Evolutionary conservation across 2,797 vertebrate species (phyloP), one percentile per base, ranked within the genome.

Genomic region (Geotria australis): DNA sequence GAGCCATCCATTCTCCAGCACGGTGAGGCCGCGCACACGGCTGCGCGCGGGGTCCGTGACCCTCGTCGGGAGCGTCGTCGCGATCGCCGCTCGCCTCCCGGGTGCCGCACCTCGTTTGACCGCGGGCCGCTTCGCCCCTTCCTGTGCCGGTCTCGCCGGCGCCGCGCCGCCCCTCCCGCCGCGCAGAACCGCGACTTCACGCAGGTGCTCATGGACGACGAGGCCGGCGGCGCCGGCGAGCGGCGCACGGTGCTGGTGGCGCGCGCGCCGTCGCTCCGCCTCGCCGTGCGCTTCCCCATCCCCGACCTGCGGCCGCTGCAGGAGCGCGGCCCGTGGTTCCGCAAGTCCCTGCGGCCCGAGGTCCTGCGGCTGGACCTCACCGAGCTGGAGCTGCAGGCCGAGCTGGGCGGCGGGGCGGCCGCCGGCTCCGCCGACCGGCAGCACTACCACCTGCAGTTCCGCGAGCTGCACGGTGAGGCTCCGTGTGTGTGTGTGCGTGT

Each of bases 301-400:
- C 80, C 83, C 0, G 85, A 91, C 68, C 70, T 91, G 48, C 71
- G 77, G 10, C 77, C 79, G 8, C 89, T 96, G 72, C 89, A 89
- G 0, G 68, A 74, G 62, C 76, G 91, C 62, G 91, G 77, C 6
- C 73, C 77, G 10, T 68, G 71, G 7, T 72, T 61, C 1, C 72
- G 79, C 62, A 77, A 65, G 61, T 71, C 72, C 0, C 75, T 85
- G 61, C 74, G 83, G 57, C 58, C 66, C 6, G 85, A 91, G 69
- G 71, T 66, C 47, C 70, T 91, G 58, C 73, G 74, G 8, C 64
- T 91, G 62, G 79, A 83, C 62, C 65, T 85, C 61, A 73, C 61
- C 1, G 73, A 82, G 46, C 69, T 82, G 58, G 78, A 77, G 65
- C 66, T 85, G 62, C 73, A 64, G 61, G 74, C 76, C 15, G 76